Evolutionary conservation across 53 echinoderm and acorn worm genomes (phyloP).

Genomic region (Crossaster papposus): DNA sequence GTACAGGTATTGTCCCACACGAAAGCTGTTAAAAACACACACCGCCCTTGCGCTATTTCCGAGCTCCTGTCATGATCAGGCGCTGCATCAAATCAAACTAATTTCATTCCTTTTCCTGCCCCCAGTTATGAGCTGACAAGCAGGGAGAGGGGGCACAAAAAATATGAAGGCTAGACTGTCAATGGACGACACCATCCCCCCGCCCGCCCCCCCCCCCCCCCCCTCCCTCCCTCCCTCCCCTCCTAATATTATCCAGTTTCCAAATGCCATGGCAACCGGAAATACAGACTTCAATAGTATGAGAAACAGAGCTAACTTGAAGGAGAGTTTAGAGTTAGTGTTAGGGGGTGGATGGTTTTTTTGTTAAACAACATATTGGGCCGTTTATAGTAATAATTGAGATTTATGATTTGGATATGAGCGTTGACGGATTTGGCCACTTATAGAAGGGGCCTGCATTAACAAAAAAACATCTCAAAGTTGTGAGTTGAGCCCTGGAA

Average conservation of each 20-base stretch:
- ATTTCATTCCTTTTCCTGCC: not conserved
- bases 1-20: too few relatives aligned
- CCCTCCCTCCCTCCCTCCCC: too few relatives aligned
- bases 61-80: not conserved
- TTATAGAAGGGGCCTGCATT: not conserved
- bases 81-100: not conserved
- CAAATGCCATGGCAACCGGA: not conserved
- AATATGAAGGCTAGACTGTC: not conserved
- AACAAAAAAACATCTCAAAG: not conserved
- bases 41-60: not conserved
- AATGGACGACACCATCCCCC: not conserved
- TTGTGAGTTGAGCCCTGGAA: not conserved
- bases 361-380: not conserved
- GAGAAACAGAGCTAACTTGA: not conserved
- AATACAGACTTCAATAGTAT: not conserved
- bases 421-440: constrained; percentile 24
- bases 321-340: not conserved
- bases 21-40: too few relatives aligned
- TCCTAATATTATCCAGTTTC: not conserved
- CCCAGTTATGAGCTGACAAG: not conserved
- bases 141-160: not conserved
- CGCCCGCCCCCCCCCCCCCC: too few relatives aligned
- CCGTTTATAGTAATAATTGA: not conserved
- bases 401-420: constrained; percentile 25
- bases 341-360: not conserved